Conservation (phyloP, 2,797 vertebrate genomes). For the Phataginus tricuspis region DNA sequence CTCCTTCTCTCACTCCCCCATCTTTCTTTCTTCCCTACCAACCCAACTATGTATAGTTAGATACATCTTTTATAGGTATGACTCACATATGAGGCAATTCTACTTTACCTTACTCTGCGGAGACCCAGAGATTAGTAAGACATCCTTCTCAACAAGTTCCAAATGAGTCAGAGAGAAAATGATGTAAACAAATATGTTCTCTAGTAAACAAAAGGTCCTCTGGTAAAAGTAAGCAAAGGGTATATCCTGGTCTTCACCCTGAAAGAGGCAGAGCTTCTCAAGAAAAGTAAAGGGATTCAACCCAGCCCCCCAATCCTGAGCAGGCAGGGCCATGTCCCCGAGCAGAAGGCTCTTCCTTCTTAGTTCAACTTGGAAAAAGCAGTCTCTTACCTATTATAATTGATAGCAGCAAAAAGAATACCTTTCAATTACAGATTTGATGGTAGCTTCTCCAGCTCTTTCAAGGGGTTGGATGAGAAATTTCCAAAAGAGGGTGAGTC, state of each 20-base stretch:
- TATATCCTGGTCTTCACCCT: not conserved
- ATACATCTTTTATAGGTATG: not conserved
- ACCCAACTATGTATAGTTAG: not conserved
- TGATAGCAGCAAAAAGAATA: not conserved
- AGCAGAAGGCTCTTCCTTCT: not conserved
- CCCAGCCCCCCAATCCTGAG: not conserved
- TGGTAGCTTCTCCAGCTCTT: not conserved
- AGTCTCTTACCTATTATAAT: not conserved
- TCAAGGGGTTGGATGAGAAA: not conserved
- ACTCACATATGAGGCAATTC: not conserved
- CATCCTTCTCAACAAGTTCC: not conserved
- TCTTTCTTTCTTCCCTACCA: no score
- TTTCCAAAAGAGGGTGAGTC: not conserved
- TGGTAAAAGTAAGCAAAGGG: not conserved
- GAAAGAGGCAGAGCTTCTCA: not conserved
- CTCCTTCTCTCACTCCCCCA: accelerated
- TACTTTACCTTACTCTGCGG: not conserved
- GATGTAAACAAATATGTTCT: not conserved
- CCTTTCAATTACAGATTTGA: not conserved
- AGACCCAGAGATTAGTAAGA: not conserved
- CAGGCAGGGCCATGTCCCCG: no score
- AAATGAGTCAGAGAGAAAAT: not conserved
- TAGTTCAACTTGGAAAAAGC: not conserved
- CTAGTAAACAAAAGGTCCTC: not conserved
- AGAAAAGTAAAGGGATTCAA: not conserved